These are phyloP conservation scores for Hoplostethus mediterraneus DNA, from an alignment of 2,797 vertebrate species.

Conservation along the genomic window DNA sequence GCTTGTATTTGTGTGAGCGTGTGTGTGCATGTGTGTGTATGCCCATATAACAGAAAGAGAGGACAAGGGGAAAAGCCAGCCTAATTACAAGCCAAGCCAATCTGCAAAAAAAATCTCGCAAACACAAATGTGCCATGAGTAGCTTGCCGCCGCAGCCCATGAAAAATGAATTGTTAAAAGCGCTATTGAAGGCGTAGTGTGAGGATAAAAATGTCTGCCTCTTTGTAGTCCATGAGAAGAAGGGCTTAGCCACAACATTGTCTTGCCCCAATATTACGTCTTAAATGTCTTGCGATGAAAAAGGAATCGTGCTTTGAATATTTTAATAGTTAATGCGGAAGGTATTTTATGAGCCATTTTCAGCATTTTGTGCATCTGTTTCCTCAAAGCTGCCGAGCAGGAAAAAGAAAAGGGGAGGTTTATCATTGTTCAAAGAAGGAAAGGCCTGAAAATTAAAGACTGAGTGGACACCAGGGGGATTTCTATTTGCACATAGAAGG, in stretches of 20 bases:
- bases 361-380: no score
- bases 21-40: slow-evolving; percentile 5
- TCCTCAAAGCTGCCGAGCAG: not conserved
- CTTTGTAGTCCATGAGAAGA: slow-evolving; percentile 15
- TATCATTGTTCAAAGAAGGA: not conserved
- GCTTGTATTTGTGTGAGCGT: slow-evolving; percentile 32
- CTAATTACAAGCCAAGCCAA: slow-evolving; percentile 16
- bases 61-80: not conserved
- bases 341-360: not conserved
- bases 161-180: slow-evolving; percentile 52
- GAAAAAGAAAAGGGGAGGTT: not conserved
- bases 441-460: not conserved
- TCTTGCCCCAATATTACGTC: not conserved
- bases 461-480: not conserved
- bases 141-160: slow-evolving; percentile 13
- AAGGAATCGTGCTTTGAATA: not conserved
- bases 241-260: not conserved
- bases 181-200: slow-evolving; percentile 13
- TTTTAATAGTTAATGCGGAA: not conserved
- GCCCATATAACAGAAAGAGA: slow-evolving; percentile 33
- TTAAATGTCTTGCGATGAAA: not conserved
- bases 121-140: slow-evolving; percentile 40
- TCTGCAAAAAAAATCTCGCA: slow-evolving; percentile 23
- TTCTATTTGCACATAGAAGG: slow-evolving; percentile 7
- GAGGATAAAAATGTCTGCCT: slow-evolving; percentile 15